phyloP scores from a whole-genome alignment of 2,888 invertebrate genomes.

The Spatulosminthurus flaviceps region DNA sequence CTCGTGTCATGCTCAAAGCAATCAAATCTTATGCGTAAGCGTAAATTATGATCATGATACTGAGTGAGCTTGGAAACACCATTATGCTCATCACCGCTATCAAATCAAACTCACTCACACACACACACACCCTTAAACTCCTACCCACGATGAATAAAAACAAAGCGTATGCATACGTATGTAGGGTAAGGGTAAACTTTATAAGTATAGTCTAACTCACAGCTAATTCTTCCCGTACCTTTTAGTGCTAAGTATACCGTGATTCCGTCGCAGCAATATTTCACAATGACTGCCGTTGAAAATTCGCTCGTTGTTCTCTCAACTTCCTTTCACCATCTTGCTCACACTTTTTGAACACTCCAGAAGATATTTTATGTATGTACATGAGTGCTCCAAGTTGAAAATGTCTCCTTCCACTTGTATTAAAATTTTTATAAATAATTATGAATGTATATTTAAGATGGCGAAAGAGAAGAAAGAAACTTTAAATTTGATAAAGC shows the following conservation, averaged over 20 bases:
- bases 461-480: neutral
- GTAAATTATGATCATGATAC: constrained; percentile 23
- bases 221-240: neutral
- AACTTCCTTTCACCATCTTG: neutral
- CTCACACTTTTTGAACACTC: too few relatives aligned
- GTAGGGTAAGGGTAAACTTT: neutral
- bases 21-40: neutral
- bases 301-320: constrained; percentile 10
- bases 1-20: constrained; percentile 7
- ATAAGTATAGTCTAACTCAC: neutral
- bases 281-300: constrained; percentile 18
- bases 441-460: neutral
- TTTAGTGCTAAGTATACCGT: constrained; percentile 5
- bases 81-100: constrained; percentile 2
- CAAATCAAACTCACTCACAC: constrained; percentile 3
- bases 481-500: neutral
- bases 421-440: neutral
- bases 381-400: neutral
- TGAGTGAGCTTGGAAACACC: constrained; percentile 1
- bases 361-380: neutral
- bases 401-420: constrained; percentile 2
- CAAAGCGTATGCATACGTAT: too few relatives aligned
- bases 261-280: constrained; percentile 14
- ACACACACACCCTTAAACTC: constrained; percentile 2
- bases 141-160: too few relatives aligned